These are phyloP conservation scores for Dryobota labecula DNA, from an alignment of 2,888 invertebrate species.

Conservation along the genomic window DNA sequence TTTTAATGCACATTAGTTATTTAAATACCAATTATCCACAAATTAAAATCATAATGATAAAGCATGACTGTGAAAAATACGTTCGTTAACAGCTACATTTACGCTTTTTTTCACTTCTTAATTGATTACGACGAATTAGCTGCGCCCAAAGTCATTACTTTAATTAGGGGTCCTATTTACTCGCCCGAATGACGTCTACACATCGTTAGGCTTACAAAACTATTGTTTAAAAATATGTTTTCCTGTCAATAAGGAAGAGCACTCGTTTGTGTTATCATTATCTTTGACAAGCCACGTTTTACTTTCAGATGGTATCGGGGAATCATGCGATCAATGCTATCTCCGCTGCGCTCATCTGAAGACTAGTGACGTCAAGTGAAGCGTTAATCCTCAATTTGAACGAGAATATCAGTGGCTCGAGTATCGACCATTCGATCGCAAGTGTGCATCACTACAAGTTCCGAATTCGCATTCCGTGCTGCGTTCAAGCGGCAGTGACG, in stretches of 20 bases:
- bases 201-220: slow-evolving; percentile 14
- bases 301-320: slow-evolving; percentile 83
- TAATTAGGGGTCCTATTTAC: slow-evolving; percentile 46
- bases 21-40: slow-evolving; percentile 27
- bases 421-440: slow-evolving; percentile 69
- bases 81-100: slow-evolving; percentile 29
- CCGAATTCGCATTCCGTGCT: slow-evolving; percentile 60
- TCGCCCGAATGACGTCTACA: slow-evolving; percentile 7
- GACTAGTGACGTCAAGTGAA: slow-evolving; percentile 68
- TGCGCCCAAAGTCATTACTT: slow-evolving; percentile 44
- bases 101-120: slow-evolving; percentile 37
- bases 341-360: slow-evolving; percentile 77
- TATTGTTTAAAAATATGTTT: slow-evolving; percentile 25
- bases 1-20: slow-evolving; percentile 5
- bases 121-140: slow-evolving; percentile 46
- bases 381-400: slow-evolving; percentile 54
- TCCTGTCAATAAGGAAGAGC: slow-evolving; percentile 37
- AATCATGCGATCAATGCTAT: slow-evolving; percentile 85
- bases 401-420: slow-evolving; percentile 67
- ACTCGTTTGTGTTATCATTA: slow-evolving; percentile 63
- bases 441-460: slow-evolving; percentile 67
- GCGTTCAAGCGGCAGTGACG: slow-evolving; percentile 67
- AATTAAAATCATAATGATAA: slow-evolving; percentile 24
- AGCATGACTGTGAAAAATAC: slow-evolving; percentile 36
- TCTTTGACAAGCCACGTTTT: slow-evolving; percentile 68